These are phyloP conservation scores for Glyphotaelius pellucidus DNA, from an alignment of 2,888 invertebrate genomes.

Conservation along the genomic window DNA sequence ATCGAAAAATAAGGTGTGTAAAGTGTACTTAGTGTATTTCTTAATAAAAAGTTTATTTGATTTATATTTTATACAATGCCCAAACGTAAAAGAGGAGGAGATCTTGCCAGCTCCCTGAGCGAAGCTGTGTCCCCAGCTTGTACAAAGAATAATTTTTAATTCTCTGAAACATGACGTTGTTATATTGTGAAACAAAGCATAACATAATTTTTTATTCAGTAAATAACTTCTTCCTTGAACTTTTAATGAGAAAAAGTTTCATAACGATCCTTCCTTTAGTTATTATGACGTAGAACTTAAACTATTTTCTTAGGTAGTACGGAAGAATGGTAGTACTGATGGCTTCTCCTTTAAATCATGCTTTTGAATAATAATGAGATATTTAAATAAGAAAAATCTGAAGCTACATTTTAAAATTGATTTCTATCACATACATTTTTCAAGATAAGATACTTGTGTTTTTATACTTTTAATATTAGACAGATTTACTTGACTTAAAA, in stretches of 20 bases:
- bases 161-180: not conserved
- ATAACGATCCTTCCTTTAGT: conserved; percentile 34
- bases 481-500: too few relatives aligned
- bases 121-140: too few relatives aligned
- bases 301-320: not conserved
- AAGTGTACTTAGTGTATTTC: too few relatives aligned
- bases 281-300: not conserved
- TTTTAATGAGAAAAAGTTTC: conserved; percentile 55
- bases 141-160: not conserved
- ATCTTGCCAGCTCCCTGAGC: too few relatives aligned
- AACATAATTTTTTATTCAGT: conserved; percentile 25
- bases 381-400: not conserved
- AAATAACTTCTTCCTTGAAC: conserved; percentile 41
- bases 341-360: not conserved
- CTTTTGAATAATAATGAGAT: not conserved
- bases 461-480: too few relatives aligned
- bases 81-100: too few relatives aligned
- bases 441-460: too few relatives aligned
- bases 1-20: too few relatives aligned
- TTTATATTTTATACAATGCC: too few relatives aligned
- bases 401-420: not conserved
- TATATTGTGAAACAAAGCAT: not conserved
- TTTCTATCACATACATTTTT: not conserved
- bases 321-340: not conserved
- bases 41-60: too few relatives aligned